Evolutionary conservation across 92 coral and sea anemone species (phyloP), one percentile per base, ranked within the genome.

Genomic region (Palythoa grandis): DNA sequence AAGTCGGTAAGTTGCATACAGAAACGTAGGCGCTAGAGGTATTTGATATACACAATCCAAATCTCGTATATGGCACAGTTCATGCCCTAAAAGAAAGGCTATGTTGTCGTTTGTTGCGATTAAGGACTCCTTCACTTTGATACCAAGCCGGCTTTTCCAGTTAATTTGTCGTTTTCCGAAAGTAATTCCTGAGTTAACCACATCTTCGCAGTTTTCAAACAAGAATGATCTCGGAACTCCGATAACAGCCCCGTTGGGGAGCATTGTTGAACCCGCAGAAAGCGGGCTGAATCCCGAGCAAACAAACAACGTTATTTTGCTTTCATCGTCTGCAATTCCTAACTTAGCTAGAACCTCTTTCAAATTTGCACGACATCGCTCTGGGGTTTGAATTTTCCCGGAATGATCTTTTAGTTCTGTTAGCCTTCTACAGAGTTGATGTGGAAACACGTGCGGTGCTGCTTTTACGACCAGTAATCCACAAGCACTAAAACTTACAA

Each of bases 201-300:
- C 76, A 11, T 97, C 98, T 69, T 93, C 90, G 37, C 82, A 87
- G 78, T 90, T 88, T 38, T 92, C 95, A 82, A 93, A 97, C 56
- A 95, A 90, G 65, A 95, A 90, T 14, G 91, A 90, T 50, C 92
- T 90, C 29, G 99, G 96, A 3, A 97, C 82, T 12, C 99, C 99
- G 23, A 97, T 95, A 1, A 92, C 97, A 2, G 99, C 99, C 2
- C 98, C 98, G 22, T 89, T 90, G 3, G 99, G 99, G 0, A 97
- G 94, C 95, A 90, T 87, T 16, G 94, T 91, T 47, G 99, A 94
- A 52, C 99, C 99, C n/a, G 95, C 96, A 61, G 98, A 97, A 83
- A 91, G 53, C 35, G 97, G 95, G 52, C 93, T 85, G 48, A 76
- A 92, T 10, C 97, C 96, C 76, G 92, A 86, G 86, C 93, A 91